These are phyloP conservation scores for Corythaixoides concolor DNA, from an alignment of 2,113 vertebrate species.

Conservation along the genomic window DNA sequence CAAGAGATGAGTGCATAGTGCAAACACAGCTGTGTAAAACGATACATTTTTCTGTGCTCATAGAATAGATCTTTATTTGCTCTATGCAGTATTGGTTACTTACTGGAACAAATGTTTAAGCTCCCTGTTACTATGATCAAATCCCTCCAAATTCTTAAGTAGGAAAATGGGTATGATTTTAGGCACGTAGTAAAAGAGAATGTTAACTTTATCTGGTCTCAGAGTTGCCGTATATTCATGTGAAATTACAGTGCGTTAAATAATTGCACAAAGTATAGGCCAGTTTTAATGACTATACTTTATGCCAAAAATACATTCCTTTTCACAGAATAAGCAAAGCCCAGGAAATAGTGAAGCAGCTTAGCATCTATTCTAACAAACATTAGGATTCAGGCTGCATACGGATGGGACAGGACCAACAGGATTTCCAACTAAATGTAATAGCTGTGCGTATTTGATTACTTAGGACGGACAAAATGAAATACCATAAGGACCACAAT, in stretches of 20 bases:
- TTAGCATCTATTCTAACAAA: conserved; percentile 94
- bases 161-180: conserved; percentile 33
- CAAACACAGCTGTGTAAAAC: conserved; percentile 41
- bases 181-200: conserved; percentile 50
- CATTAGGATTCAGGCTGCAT: conserved; percentile 89
- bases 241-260: conserved; percentile 93
- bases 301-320: conserved; percentile 91
- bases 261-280: conserved; percentile 85
- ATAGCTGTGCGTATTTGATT: conserved; percentile 86
- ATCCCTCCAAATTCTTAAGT: conserved; percentile 63
- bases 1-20: conserved; percentile 47
- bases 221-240: conserved; percentile 86
- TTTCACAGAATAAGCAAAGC: conserved; percentile 91
- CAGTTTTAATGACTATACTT: conserved; percentile 83
- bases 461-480: conserved; percentile 92
- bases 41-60: conserved; percentile 39
- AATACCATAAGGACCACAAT: conserved; percentile 91
- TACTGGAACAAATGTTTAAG: conserved; percentile 25
- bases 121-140: conserved; percentile 70
- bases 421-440: conserved; percentile 83
- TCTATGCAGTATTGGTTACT: conserved; percentile 18
- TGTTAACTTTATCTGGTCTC: conserved; percentile 77
- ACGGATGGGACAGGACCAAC: conserved; percentile 88
- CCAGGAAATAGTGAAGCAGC: conserved; percentile 89
- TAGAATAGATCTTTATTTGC: conserved; percentile 30